These are phyloP conservation scores for Lepilemur ruficaudatus DNA, from an alignment of 2,797 vertebrate species.

Conservation along the genomic window DNA sequence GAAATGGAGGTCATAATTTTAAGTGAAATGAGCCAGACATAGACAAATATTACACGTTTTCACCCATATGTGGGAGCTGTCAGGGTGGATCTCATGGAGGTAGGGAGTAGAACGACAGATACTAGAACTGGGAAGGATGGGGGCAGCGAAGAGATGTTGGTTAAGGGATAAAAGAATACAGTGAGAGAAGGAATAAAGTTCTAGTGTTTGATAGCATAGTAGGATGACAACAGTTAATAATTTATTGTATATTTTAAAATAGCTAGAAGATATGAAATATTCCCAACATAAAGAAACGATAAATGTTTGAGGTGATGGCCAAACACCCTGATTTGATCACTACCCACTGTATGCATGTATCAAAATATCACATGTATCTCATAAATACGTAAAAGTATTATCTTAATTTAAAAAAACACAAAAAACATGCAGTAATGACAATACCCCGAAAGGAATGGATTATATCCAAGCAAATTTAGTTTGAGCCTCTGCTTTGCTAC, in stretches of 20 bases:
- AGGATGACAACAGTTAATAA: background rate
- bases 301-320: background rate
- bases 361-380: background rate
- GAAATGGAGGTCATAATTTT: background rate
- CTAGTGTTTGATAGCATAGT: background rate
- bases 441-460: background rate
- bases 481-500: background rate
- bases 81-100: background rate
- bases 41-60: background rate
- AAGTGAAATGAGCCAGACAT: background rate
- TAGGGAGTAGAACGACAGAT: background rate
- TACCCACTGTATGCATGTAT: background rate
- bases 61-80: background rate
- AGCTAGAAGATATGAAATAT: background rate
- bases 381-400: background rate
- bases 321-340: background rate
- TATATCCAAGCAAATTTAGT: background rate
- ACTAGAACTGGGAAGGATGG: background rate
- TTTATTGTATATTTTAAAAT: background rate
- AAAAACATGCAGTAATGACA: background rate
- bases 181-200: background rate
- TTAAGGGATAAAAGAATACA: background rate
- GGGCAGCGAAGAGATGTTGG: background rate
- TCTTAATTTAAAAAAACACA: background rate
- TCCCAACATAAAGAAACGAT: background rate